Percentiles rank a stretch among this genome's conserved stretches.
Evolutionary conservation across 2,113 vertebrate genomes (phyloP).

Genomic region (Cryptomyrus ogoouensis): DNA sequence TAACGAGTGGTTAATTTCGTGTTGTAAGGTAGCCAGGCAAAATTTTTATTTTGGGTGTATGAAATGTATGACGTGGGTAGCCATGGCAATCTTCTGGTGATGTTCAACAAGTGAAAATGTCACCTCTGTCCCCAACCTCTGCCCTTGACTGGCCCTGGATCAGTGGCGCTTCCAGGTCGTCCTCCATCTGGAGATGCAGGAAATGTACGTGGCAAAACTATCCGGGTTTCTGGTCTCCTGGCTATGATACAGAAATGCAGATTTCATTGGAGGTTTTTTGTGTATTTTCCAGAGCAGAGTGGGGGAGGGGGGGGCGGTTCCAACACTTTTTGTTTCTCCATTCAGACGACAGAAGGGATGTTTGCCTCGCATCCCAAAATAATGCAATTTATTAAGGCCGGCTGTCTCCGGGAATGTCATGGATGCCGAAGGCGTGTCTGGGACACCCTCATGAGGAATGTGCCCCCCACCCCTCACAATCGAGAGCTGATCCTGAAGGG

Average conservation of each 20-base stretch:
- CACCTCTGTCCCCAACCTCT: background rate
- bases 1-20: background rate
- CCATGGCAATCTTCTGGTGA: background rate
- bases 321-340: background rate
- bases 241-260: background rate
- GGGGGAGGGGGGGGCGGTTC: background rate
- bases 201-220: background rate
- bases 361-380: background rate
- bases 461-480: background rate
- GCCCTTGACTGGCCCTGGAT: background rate
- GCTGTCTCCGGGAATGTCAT: background rate
- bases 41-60: background rate
- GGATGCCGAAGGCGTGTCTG: constrained; percentile 22
- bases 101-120: background rate
- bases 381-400: constrained; percentile 10
- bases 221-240: background rate
- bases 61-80: constrained; percentile 2
- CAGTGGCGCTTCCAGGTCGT: background rate
- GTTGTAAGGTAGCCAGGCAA: constrained; percentile 2
- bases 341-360: background rate
- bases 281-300: background rate
- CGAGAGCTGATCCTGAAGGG: background rate
- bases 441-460: constrained; percentile 34
- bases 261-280: background rate
- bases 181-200: background rate